These are phyloP conservation scores for Stomatorhinus walkeri DNA, from an alignment of 2,797 vertebrate species.

Conservation along the genomic window DNA sequence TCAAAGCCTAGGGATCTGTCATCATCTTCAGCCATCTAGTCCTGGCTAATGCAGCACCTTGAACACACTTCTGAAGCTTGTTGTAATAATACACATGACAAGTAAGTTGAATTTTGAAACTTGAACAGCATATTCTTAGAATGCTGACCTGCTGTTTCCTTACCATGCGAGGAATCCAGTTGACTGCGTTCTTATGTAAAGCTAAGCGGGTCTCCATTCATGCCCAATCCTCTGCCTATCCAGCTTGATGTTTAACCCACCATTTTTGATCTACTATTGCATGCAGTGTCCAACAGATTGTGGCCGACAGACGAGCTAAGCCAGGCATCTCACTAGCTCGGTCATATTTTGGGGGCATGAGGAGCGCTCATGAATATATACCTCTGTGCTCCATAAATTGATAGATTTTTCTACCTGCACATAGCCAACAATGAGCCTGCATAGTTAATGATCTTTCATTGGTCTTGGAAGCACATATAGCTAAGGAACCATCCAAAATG, in stretches of 20 bases:
- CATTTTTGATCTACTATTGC: neutral
- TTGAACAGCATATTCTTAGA: neutral
- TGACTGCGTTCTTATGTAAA: conserved; percentile 22
- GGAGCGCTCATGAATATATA: neutral
- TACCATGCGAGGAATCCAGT: conserved; percentile 26
- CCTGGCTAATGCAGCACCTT: conserved; percentile 8
- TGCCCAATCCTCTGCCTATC: conserved; percentile 20
- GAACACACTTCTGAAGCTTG: conserved; percentile 33
- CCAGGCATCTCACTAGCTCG: neutral
- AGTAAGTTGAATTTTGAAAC: neutral
- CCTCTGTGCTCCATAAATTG: neutral
- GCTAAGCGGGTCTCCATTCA: conserved; percentile 28
- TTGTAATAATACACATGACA: neutral
- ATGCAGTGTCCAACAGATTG: neutral
- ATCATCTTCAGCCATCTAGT: conserved; percentile 1
- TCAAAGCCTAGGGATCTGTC: neutral
- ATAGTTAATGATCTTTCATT: neutral
- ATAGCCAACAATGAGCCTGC: neutral
- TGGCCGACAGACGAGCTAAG: neutral
- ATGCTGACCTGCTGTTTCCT: conserved; percentile 22
- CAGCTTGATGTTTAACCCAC: conserved; percentile 26
- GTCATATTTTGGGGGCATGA: neutral
- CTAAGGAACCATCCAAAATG: neutral
- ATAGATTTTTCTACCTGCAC: neutral
- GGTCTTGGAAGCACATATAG: neutral